Conservation (phyloP, 2,888 invertebrate genomes). For the Archaeoteleia sp. region DNA sequence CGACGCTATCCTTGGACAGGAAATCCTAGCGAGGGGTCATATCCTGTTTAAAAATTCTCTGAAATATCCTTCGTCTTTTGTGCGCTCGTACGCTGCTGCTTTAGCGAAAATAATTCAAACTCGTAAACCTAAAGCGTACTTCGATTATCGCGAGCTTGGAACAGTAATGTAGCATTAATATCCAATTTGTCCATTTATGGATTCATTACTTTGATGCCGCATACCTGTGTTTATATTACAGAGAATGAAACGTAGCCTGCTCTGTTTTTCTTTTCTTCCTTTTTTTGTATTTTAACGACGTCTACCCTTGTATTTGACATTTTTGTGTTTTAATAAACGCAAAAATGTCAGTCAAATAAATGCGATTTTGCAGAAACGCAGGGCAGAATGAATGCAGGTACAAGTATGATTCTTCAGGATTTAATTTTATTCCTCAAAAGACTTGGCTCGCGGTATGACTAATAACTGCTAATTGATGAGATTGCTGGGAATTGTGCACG, state of each 20-base stretch:
- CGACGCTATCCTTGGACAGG: slow-evolving; percentile 52
- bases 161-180: too few relatives aligned
- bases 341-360: slow-evolving; percentile 51
- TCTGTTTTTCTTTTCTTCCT: too few relatives aligned
- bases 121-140: too few relatives aligned
- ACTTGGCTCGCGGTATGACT: slow-evolving; percentile 38
- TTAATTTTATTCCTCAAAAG: slow-evolving; percentile 41
- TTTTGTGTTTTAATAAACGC: too few relatives aligned
- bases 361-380: slow-evolving; percentile 50
- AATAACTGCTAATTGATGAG: slow-evolving; percentile 47
- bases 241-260: too few relatives aligned
- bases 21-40: slow-evolving; percentile 54
- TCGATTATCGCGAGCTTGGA: too few relatives aligned
- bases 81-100: slow-evolving; percentile 27
- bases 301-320: too few relatives aligned
- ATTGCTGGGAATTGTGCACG: slow-evolving; percentile 50
- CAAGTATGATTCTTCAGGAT: slow-evolving; percentile 42
- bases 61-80: slow-evolving; percentile 50
- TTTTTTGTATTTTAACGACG: slow-evolving; percentile 39
- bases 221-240: too few relatives aligned
- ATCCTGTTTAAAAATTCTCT: slow-evolving; percentile 51
- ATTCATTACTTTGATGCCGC: too few relatives aligned
- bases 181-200: too few relatives aligned
- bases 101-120: slow-evolving; percentile 39
- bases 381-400: slow-evolving; percentile 45